Conservation (phyloP, 2,113 vertebrate species). For the Cettia cetti region DNA sequence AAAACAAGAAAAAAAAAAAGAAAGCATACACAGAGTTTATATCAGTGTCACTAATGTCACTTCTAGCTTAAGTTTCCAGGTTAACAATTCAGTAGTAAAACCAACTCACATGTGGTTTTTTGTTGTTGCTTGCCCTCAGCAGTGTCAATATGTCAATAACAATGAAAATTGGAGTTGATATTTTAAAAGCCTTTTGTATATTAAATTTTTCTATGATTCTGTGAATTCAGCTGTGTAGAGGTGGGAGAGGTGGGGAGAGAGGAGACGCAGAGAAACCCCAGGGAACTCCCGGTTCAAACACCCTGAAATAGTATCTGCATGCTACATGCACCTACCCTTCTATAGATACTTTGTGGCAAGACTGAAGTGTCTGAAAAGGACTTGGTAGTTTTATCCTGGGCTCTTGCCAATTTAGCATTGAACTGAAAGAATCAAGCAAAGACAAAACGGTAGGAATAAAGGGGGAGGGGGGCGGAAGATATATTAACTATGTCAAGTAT, state of each 20-base stretch:
- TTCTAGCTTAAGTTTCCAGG: neutral
- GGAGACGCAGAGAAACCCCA: too few relatives aligned
- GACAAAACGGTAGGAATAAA: neutral
- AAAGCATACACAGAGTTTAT: accelerated
- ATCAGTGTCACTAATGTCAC: neutral
- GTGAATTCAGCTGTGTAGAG: neutral
- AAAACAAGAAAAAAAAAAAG: neutral
- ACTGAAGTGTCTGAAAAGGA: conserved; percentile 64
- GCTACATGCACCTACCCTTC: conserved; percentile 76
- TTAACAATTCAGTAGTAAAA: neutral
- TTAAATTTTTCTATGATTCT: neutral
- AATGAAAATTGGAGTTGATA: neutral
- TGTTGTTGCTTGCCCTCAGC: neutral
- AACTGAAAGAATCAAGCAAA: conserved; percentile 76
- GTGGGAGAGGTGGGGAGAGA: neutral
- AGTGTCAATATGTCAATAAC: neutral
- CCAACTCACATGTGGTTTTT: neutral
- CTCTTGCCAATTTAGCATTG: conserved; percentile 83
- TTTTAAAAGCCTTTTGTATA: neutral
- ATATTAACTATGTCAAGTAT: neutral
- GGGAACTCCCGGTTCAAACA: neutral
- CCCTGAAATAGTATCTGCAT: too few relatives aligned
- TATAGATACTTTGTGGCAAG: conserved; percentile 84
- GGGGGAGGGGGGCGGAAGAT: accelerated
- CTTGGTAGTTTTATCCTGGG: conserved; percentile 75